phyloP scores from a whole-genome alignment of 2,113 vertebrate genomes.

The Oncorhynchus tshawytscha region DNA sequence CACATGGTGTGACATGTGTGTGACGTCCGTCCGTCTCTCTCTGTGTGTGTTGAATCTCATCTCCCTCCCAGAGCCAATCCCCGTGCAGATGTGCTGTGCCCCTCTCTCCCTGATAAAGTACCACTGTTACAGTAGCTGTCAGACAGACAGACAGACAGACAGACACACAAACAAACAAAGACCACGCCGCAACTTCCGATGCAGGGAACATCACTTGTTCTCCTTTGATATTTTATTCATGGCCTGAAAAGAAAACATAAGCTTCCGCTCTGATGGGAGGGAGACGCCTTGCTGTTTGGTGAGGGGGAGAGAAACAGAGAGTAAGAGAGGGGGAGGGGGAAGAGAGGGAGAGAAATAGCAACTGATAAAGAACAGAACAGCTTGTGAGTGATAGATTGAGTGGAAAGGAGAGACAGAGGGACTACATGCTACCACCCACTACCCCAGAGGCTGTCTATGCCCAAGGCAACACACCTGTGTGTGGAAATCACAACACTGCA shows the following conservation, averaged over 20 bases:
- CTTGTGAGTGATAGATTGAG: constrained; percentile 4
- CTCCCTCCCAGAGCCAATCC: constrained; percentile 43
- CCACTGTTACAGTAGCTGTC: neutral
- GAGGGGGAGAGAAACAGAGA: constrained; percentile 18
- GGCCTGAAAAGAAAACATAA: constrained; percentile 54
- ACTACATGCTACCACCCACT: too few species aligned
- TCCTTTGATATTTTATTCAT: constrained; percentile 77
- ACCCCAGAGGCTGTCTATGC: too few species aligned
- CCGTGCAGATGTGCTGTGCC: constrained; percentile 50
- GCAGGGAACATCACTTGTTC: constrained; percentile 53
- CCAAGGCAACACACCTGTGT: constrained; percentile 4
- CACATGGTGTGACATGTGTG: constrained; percentile 13
- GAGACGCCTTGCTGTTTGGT: constrained; percentile 50
- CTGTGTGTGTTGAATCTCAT: constrained; percentile 35
- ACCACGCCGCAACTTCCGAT: constrained; percentile 11
- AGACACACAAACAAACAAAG: neutral
- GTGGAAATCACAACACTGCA: neutral
- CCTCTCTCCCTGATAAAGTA: constrained; percentile 36
- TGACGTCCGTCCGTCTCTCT: constrained; percentile 15
- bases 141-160: neutral
- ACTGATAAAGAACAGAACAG: constrained; percentile 33
- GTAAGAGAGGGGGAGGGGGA: neutral
- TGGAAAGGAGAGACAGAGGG: neutral
- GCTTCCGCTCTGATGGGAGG: constrained; percentile 48
- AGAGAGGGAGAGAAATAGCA: constrained; percentile 6